phyloP scores from a whole-genome alignment of 2,113 vertebrate species.

The Coregonus clupeaformis region DNA sequence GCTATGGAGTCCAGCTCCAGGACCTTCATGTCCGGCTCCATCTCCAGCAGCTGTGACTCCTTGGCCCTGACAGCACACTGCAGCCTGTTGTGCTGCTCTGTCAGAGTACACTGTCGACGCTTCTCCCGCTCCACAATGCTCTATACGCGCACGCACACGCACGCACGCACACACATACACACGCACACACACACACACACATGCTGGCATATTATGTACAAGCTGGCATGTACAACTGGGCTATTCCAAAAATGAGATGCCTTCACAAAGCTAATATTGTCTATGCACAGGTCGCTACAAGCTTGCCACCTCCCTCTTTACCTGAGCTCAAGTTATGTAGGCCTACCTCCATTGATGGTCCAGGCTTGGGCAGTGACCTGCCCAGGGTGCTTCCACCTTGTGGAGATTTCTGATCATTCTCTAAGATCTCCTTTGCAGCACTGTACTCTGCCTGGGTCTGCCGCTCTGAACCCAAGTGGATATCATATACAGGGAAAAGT shows the following conservation, averaged over 20 bases:
- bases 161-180: neutral
- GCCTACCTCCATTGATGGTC: slow-evolving; percentile 7
- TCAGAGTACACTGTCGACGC: neutral
- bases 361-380: slow-evolving; percentile 2
- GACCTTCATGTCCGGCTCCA: slow-evolving; percentile 4
- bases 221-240: neutral
- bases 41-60: slow-evolving; percentile 12
- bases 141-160: neutral
- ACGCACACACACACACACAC: neutral
- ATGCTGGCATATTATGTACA: neutral
- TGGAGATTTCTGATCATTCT: neutral
- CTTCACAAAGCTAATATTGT: neutral
- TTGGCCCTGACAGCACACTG: neutral
- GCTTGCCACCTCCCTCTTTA: neutral
- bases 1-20: slow-evolving; percentile 4
- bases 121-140: slow-evolving; percentile 12
- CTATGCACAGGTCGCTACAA: neutral
- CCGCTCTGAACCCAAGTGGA: slow-evolving; percentile 1
- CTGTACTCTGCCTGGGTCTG: slow-evolving; percentile 12
- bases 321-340: neutral
- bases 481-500: neutral
- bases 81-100: slow-evolving; percentile 15
- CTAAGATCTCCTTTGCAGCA: slow-evolving; percentile 12
- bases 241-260: neutral
- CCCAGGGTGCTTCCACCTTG: neutral